These are phyloP conservation scores for Morone chrysops DNA, from an alignment of 2,113 vertebrate genomes.

Conservation along the genomic window DNA sequence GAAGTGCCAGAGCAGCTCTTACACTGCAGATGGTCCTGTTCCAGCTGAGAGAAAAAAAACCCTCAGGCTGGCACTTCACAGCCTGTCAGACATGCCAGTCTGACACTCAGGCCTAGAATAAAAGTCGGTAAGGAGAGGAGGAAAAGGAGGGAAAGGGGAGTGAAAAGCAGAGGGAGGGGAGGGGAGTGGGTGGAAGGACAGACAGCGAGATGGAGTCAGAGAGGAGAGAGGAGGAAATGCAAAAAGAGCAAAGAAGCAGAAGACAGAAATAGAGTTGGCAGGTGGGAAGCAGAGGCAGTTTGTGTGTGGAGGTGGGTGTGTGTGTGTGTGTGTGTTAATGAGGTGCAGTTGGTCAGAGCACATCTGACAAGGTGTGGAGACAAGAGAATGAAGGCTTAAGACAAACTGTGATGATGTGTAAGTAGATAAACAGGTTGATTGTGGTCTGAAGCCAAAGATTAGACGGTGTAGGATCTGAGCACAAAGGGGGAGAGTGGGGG, in stretches of 20 bases:
- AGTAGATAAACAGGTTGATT: neutral
- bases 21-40: conserved; percentile 56
- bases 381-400: neutral
- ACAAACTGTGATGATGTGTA: neutral
- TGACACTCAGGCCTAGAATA: conserved; percentile 31
- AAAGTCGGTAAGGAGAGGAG: conserved; percentile 22
- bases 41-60: conserved; percentile 34
- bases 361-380: conserved; percentile 28
- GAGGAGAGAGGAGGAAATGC: conserved; percentile 4
- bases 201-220: neutral
- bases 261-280: conserved; percentile 33
- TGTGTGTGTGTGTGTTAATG: conserved; percentile 37
- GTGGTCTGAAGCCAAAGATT: neutral
- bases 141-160: neutral
- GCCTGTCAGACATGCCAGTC: conserved; percentile 59
- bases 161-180: neutral
- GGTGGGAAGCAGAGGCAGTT: conserved; percentile 19
- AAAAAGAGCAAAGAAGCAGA: conserved; percentile 13
- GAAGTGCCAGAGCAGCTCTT: conserved; percentile 16
- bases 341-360: conserved; percentile 22
- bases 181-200: neutral
- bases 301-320: conserved; percentile 10
- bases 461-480: neutral
- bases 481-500: neutral
- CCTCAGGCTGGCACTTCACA: conserved; percentile 54